Evolutionary conservation across 2,113 vertebrate species (phyloP).

Genomic region (Syngnathoides biaculeatus): DNA sequence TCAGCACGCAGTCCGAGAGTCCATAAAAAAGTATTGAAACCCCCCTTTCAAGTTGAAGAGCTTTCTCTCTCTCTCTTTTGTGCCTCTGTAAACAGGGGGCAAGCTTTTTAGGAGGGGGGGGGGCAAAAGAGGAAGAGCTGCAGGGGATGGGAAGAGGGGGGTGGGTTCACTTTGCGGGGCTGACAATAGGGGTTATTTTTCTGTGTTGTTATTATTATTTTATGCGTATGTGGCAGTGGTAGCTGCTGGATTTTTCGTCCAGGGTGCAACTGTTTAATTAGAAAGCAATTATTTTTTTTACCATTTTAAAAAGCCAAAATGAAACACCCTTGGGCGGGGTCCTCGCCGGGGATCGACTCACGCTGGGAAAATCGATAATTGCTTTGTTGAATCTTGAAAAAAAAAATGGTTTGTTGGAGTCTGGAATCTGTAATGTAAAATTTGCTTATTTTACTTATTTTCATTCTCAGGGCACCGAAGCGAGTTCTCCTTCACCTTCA

Average conservation of each 20-base stretch:
- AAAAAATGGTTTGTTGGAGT: too few relatives aligned
- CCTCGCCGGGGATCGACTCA: too few relatives aligned
- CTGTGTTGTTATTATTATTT: conserved; percentile 8
- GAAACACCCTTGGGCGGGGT: too few relatives aligned
- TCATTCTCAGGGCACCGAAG: too few relatives aligned
- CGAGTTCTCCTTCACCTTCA: too few relatives aligned
- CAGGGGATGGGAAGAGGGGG: conserved; percentile 46
- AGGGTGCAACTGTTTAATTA: too few relatives aligned
- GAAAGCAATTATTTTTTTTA: too few relatives aligned
- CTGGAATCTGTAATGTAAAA: too few relatives aligned
- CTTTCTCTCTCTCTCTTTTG: conserved; percentile 12
- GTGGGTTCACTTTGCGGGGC: conserved; percentile 22
- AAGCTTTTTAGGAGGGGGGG: conserved; percentile 17
- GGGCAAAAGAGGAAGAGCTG: conserved; percentile 47
- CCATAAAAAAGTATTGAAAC: conserved; percentile 47
- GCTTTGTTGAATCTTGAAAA: too few relatives aligned
- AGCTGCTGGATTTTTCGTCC: not conserved
- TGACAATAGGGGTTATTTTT: conserved; percentile 34
- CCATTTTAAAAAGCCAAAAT: too few relatives aligned
- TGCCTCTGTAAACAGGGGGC: conserved; percentile 26
- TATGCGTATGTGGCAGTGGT: conserved; percentile 6
- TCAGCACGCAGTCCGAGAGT: conserved; percentile 12
- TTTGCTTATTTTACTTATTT: too few relatives aligned
- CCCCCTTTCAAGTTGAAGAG: conserved; percentile 6
- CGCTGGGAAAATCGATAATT: too few relatives aligned